phyloP scores from a whole-genome alignment of 2,797 vertebrate species.

The Karalla daura region DNA sequence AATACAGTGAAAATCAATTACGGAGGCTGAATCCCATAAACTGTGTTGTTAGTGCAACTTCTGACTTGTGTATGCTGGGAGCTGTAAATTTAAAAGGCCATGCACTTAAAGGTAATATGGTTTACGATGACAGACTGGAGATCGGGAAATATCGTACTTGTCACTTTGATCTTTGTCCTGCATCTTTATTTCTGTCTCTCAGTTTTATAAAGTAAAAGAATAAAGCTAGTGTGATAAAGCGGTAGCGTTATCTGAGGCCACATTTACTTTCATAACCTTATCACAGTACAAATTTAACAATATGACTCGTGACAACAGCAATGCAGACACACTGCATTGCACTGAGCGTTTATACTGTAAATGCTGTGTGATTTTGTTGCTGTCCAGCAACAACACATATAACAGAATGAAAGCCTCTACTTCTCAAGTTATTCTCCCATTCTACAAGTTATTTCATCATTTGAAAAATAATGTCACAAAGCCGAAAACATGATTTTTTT shows the following conservation, averaged over 20 bases:
- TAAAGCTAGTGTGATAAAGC: background rate
- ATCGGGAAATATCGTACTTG: background rate
- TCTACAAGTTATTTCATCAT: background rate
- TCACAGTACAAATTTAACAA: background rate
- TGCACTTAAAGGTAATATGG: background rate
- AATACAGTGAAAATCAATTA: slow-evolving; percentile 45
- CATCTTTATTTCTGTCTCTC: background rate
- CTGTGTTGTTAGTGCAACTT: background rate
- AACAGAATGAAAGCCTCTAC: no score
- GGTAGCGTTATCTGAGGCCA: background rate
- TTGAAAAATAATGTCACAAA: background rate
- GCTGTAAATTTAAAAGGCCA: background rate
- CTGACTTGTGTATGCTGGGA: background rate
- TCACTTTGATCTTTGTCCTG: background rate
- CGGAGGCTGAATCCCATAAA: slow-evolving; percentile 17
- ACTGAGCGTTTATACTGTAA: no score
- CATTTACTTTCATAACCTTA: background rate
- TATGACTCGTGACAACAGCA: no score
- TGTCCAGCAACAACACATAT: no score
- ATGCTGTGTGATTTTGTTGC: no score
- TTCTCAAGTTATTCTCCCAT: background rate
- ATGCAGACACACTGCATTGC: no score
- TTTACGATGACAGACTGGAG: background rate
- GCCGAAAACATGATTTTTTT: background rate
- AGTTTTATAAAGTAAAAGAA: background rate